These are phyloP conservation scores for Silurus lanzhouensis DNA, from an alignment of 2,797 vertebrate species.

Conservation along the genomic window DNA sequence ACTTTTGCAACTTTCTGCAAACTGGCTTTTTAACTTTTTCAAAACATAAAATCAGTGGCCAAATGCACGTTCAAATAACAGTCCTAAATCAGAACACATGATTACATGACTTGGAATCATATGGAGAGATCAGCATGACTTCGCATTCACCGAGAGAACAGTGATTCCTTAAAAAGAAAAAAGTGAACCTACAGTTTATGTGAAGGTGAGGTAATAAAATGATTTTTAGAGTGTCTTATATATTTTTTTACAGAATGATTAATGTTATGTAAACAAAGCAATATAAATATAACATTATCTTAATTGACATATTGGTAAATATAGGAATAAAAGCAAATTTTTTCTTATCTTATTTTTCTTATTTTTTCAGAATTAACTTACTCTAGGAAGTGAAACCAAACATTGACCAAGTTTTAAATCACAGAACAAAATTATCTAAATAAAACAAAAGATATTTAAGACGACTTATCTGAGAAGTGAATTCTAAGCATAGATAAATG, in stretches of 20 bases:
- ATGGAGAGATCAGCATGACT: neutral
- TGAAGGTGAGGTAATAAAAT: neutral
- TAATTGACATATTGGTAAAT: neutral
- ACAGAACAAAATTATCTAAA: neutral
- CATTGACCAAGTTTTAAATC: neutral
- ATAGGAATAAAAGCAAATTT: neutral
- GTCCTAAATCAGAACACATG: neutral
- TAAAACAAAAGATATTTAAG: neutral
- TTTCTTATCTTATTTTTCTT: neutral
- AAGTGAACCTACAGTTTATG: neutral
- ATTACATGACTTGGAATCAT: neutral
- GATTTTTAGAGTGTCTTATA: neutral
- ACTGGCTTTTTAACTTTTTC: neutral
- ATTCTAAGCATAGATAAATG: neutral
- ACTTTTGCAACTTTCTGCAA: neutral
- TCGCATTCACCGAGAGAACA: neutral
- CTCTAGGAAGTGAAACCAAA: neutral
- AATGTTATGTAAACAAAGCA: neutral
- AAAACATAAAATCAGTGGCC: neutral
- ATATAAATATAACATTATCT: neutral
- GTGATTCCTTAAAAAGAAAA: neutral
- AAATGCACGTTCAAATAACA: neutral
- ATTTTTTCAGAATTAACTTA: neutral
- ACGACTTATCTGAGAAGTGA: neutral
- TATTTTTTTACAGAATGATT: neutral